Evolutionary conservation across 2,797 vertebrate genomes (phyloP).

Genomic region (Hippopotamyrus pictus): DNA sequence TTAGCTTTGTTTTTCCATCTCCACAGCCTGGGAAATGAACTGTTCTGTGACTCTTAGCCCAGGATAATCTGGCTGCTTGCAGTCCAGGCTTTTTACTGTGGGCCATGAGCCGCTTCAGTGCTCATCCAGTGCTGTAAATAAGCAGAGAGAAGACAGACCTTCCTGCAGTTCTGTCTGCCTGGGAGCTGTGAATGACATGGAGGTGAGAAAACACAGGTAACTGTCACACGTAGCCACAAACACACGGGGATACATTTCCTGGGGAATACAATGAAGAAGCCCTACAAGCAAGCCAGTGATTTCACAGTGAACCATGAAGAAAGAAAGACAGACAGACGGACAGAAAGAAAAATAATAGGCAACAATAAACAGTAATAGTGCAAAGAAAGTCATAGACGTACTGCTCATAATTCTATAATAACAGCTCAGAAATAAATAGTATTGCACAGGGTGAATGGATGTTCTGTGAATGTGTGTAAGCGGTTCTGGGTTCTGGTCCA

Average conservation of each 20-base stretch:
- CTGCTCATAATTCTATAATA: not conserved
- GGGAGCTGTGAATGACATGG: not conserved
- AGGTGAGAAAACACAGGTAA: not conserved
- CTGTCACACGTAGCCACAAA: not conserved
- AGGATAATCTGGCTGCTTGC: slow-evolving; percentile 32
- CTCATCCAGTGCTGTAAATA: slow-evolving; percentile 10
- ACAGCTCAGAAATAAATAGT: not conserved
- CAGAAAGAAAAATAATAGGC: not conserved
- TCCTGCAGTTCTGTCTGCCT: not conserved
- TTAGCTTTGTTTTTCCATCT: slow-evolving; percentile 41
- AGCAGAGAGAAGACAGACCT: not conserved
- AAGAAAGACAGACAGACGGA: not conserved
- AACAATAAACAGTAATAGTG: not conserved
- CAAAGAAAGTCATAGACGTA: not conserved
- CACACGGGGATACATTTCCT: not conserved
- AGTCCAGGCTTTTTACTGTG: slow-evolving; percentile 15
- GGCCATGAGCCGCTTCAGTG: slow-evolving; percentile 12
- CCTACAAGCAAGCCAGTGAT: not conserved
- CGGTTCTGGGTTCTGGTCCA: not conserved
- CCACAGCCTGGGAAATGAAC: slow-evolving; percentile 35
- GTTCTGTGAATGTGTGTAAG: not conserved
- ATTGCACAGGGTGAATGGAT: not conserved
- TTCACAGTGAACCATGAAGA: not conserved
- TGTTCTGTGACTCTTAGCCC: slow-evolving; percentile 24
- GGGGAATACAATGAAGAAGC: not conserved